phyloP scores from a whole-genome alignment of 2,797 vertebrate genomes.

The Apodemus agrarius region DNA sequence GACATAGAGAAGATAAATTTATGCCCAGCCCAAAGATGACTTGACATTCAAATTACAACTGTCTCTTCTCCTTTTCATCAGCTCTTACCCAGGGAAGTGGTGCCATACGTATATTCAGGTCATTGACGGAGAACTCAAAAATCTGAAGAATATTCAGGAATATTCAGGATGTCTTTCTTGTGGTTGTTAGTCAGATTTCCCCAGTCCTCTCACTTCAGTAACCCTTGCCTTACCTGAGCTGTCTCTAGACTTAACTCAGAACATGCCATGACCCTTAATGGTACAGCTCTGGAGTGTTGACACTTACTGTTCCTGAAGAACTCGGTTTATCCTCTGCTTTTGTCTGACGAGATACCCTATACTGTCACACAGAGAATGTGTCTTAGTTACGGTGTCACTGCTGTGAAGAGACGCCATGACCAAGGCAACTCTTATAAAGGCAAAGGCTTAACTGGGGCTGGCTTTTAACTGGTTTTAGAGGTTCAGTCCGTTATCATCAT shows the following conservation, averaged over 20 bases:
- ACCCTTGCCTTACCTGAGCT: background rate
- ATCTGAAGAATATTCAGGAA: background rate
- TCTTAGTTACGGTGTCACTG: background rate
- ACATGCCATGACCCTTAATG: background rate
- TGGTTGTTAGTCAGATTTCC: background rate
- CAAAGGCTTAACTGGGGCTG: background rate
- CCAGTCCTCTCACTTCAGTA: background rate
- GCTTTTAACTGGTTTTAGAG: background rate
- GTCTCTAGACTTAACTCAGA: background rate
- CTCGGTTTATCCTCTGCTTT: conserved; percentile 33
- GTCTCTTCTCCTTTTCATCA: conserved; percentile 69
- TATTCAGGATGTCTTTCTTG: background rate
- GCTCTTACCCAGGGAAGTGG: conserved; percentile 62
- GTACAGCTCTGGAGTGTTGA: background rate
- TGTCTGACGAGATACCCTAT: background rate
- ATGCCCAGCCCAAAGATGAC: conserved; percentile 78
- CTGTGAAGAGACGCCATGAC: background rate
- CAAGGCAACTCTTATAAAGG: background rate
- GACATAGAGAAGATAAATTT: conserved; percentile 69
- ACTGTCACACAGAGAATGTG: background rate
- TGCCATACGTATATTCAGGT: conserved; percentile 64
- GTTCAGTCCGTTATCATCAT: background rate
- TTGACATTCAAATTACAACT: conserved; percentile 83
- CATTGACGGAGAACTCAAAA: conserved; percentile 77
- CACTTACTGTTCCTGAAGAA: background rate